Evolutionary conservation across 2,113 vertebrate genomes (phyloP), one percentile per base, ranked within the genome.

Genomic region (Nyctereutes procyonoides): DNA sequence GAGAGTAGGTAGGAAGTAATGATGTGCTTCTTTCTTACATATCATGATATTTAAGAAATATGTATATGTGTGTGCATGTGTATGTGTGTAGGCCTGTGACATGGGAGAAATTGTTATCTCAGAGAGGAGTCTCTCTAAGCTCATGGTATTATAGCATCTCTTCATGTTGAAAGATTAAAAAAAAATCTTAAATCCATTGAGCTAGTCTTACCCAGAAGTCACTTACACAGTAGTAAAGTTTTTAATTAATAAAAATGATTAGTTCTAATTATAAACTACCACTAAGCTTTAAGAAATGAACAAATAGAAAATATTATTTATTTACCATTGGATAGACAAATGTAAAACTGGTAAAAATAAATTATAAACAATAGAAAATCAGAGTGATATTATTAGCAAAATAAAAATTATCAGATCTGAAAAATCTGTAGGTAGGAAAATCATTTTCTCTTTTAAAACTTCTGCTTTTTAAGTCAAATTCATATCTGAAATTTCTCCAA

Each of bases 161-260:
- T 84, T 87, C 58, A 88, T n/a, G 82, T 67, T 38, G 8, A 95
- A 83, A 4, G 12, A 95, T 76, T 7, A 81, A n/a, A 32, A 24
- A 32, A 86, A 24, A 43, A 22, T 63, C n/a, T 79, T 80, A n/a
- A 38, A 53, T 67, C 28, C 76, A 74, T n/a, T 58, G 2, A 79
- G 13, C 3, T 32, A 26, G 16, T 90, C 35, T 95, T 15, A 0
- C 5, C 82, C 11, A 74, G 38, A 83, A 65, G 24, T 79, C n/a
- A 88, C 10, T 76, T 51, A 81, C 19, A 53, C 2, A 77, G 4
- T 10, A 79, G 13, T 56, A 65, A 93, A 86, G 16, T 8, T 30
- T 91, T 55, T 82, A 94, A 56, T 90, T 90, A 79, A 92, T 76
- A 84, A 85, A 93, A 79, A 83, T 69, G 11, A 80, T 24, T 63